Evolutionary conservation across 2,797 vertebrate genomes (phyloP), one percentile per base, ranked within the genome.

Genomic region (Scyliorhinus canicula): DNA sequence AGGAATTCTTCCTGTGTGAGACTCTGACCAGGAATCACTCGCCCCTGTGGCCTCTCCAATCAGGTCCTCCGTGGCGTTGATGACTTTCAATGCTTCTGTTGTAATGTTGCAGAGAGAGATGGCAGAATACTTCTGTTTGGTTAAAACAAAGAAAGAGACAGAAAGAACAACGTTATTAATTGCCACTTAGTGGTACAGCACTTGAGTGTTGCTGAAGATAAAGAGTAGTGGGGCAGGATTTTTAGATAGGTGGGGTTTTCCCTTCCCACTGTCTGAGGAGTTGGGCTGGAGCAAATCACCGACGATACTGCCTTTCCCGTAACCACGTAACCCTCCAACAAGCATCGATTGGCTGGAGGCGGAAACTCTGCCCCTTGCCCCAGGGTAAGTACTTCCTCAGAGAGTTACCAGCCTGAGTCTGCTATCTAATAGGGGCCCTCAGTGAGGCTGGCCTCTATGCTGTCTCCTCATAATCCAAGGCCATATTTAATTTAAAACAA

Each of bases 91-190:
- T 95, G 99, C 99, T 97, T 99, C 98, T 28, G 99, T 99, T 96
- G 99, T 99, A 97, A 99, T 99, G 98, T 98, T 99, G 98, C 99
- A 99, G 97, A 99, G 98, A 95, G 99, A 99, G 60, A 98, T 98
- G 88, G 99, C 99, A 86, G 99, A 99, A 96, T 98, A 98, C 97
- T 99, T 99, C 99, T 99, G 98, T 97, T 97, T 97, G 95, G 96
- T 97, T 95, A 95, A 95, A 95, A 96, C 90, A 96, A 95, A 90
- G 96, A 97, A 96, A 95, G 96, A 96, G 96, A 97, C 96, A 96
- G 96, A 97, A 86, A 96, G 96, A 85, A 96, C 95, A 95, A 96
- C 50, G 95, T 95, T 95, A 95, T 97, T 97, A 97, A 96, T 96
- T 95, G 16, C 4, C 63, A 65, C 63, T 65, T 65, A 4, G 31